A percentile compares a stretch with the other conserved stretches of the same genome.
These are phyloP conservation scores for Iphiclides podalirius DNA, from an alignment of 2,888 invertebrate species.

Conservation along the genomic window DNA sequence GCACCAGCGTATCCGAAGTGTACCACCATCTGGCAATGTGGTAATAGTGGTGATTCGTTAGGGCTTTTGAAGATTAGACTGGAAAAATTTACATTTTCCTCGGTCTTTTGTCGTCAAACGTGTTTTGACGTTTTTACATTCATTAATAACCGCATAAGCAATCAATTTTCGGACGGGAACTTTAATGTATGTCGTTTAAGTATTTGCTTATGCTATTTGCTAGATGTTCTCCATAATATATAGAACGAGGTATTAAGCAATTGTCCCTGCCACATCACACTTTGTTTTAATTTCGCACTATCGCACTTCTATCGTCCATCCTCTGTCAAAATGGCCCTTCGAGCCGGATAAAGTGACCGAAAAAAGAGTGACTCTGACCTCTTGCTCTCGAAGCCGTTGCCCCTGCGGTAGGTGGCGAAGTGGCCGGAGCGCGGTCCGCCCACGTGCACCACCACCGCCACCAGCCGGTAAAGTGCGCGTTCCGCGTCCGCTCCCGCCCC, in stretches of 20 bases:
- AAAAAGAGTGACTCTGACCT: slow-evolving; percentile 42
- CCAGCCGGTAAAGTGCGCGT: slow-evolving; percentile 83
- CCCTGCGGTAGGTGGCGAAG: slow-evolving; percentile 95
- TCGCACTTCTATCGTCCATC: too few species aligned
- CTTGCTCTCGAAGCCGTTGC: slow-evolving; percentile 80
- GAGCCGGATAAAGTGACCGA: neutral
- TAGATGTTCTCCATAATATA: too few species aligned
- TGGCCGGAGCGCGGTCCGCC: slow-evolving; percentile 95
- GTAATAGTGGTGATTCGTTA: neutral
- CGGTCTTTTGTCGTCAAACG: too few species aligned
- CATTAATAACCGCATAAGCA: too few species aligned
- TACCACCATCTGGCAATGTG: slow-evolving; percentile 87
- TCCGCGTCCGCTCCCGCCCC: slow-evolving; percentile 25
- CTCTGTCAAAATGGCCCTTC: neutral
- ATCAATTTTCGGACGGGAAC: too few species aligned
- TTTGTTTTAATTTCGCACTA: too few species aligned
- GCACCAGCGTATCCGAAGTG: slow-evolving; percentile 92
- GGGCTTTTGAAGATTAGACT: neutral
- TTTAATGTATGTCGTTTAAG: too few species aligned
- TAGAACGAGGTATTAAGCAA: too few species aligned
- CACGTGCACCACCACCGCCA: slow-evolving; percentile 93
- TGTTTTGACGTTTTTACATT: neutral
- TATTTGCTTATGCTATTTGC: too few species aligned
- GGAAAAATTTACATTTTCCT: too few species aligned
- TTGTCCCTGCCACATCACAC: too few species aligned